Evolutionary conservation across 2,113 vertebrate species (phyloP).

Genomic region (Rhegmatorhina hoffmannsi): DNA sequence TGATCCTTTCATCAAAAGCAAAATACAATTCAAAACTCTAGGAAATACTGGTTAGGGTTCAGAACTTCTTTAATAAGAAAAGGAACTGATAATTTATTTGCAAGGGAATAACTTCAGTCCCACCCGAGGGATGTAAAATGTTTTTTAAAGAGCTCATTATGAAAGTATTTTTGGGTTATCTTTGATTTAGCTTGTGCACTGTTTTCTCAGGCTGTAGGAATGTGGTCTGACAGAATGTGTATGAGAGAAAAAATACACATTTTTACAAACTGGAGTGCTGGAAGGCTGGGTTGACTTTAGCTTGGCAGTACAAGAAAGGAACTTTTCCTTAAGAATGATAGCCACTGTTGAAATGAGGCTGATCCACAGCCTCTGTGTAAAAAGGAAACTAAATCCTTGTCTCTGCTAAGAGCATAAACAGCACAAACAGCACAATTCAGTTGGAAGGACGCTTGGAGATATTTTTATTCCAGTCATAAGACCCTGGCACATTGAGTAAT

Average conservation of each 20-base stretch:
- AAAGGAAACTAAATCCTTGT: neutral
- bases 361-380: neutral
- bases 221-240: neutral
- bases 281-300: neutral
- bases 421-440: neutral
- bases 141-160: neutral
- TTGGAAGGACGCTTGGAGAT: neutral
- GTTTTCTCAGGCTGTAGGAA: neutral
- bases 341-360: neutral
- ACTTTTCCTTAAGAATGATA: neutral
- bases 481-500: neutral
- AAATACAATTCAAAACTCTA: neutral
- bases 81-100: neutral
- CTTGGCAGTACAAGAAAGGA: neutral
- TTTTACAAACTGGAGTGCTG: neutral
- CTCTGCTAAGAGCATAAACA: neutral
- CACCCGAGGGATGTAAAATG: neutral
- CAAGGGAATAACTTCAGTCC: neutral
- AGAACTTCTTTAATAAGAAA: neutral
- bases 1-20: neutral
- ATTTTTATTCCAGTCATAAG: neutral
- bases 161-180: neutral
- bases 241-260: neutral
- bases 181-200: neutral
- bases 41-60: neutral